Evolutionary conservation across 30 jellyfish, hydroid and myxozoan species (phyloP), one percentile per base, ranked within the genome.

Genomic region (Clytia hemisphaerica): DNA sequence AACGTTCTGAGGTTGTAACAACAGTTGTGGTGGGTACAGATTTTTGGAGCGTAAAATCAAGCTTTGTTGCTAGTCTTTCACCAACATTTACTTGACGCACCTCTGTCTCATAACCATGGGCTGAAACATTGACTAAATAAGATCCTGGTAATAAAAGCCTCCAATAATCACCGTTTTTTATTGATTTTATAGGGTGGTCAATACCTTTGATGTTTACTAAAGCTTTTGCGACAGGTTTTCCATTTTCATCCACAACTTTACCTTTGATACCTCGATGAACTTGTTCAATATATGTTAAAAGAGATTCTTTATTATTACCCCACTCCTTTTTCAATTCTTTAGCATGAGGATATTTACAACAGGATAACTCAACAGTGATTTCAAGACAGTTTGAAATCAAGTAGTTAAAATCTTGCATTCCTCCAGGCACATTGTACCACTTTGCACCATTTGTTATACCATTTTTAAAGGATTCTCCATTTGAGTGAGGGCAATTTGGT

Each of bases 361-460:
- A 93, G 2, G 97, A 86, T 27, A 93, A 48, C 58, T 93, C 97
- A 3, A 93, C 80, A 24, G 99, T 85, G 2, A 93, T 80, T 70
- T 93, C 99, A 85, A 84, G 81, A 60, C 97, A 84, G 55, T 93
- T 93, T 47, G 95, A 68, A 26, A 84, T 83, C 58, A 78, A 58
- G 37, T 93, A 93, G 58, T 93, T 93, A 80, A 93, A 93, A 58
- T 93, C 99, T 48, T 93, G 97, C 99, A 93, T 93, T 30, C 97
- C 97, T 16, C 97, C 95, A 21, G 99, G 95, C 7, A 84, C 97
- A 72, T 84, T 93, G 68, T 93, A 85, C 99, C 99, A 93, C 59
- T 35, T 74, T n/a, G 99, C 99, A 47, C 97, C 99, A 85, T 93
- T 93, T 24, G 99, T 93, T 22, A 93, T 82, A 37, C 99, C 99